Percentiles rank a stretch among this genome's conserved stretches.
These are phyloP conservation scores for Clanis bilineata DNA, from an alignment of 2,888 invertebrate species.

Conservation along the genomic window DNA sequence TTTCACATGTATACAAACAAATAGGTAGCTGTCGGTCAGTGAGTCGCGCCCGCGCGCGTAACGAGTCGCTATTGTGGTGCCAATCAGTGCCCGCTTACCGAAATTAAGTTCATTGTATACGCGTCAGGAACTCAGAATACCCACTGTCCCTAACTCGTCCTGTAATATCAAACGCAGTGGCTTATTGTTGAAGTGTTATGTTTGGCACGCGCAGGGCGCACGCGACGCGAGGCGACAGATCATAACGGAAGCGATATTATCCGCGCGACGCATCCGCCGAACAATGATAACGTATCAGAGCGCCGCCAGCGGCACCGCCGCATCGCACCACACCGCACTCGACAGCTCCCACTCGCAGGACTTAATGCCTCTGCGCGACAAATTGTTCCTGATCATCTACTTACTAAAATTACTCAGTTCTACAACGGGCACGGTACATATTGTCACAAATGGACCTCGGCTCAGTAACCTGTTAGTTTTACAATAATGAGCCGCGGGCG, in stretches of 20 bases:
- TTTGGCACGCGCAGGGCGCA: constrained; percentile 4
- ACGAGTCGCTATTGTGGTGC: constrained; percentile 40
- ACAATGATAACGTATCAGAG: constrained; percentile 33
- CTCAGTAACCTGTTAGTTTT: no score
- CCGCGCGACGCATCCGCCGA: constrained; percentile 42
- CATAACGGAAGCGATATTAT: constrained; percentile 53
- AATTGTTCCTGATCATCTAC: no score
- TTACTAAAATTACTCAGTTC: no score
- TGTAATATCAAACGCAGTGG: neutral
- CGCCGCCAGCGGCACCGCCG: constrained; percentile 6
- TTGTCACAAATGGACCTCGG: no score
- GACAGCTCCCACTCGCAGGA: neutral
- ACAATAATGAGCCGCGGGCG: no score
- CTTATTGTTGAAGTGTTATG: no score
- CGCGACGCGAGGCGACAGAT: constrained; percentile 38
- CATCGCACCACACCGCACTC: neutral
- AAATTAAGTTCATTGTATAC: constrained; percentile 21
- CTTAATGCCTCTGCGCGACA: no score
- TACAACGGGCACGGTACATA: no score
- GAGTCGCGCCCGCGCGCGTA: constrained; percentile 23
- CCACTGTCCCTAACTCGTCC: neutral
- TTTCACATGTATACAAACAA: neutral
- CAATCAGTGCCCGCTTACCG: constrained; percentile 31
- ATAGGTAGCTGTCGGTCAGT: neutral
- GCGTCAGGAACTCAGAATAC: neutral